These are phyloP conservation scores for Aegypius monachus DNA, from an alignment of 2,113 vertebrate genomes.

Conservation along the genomic window DNA sequence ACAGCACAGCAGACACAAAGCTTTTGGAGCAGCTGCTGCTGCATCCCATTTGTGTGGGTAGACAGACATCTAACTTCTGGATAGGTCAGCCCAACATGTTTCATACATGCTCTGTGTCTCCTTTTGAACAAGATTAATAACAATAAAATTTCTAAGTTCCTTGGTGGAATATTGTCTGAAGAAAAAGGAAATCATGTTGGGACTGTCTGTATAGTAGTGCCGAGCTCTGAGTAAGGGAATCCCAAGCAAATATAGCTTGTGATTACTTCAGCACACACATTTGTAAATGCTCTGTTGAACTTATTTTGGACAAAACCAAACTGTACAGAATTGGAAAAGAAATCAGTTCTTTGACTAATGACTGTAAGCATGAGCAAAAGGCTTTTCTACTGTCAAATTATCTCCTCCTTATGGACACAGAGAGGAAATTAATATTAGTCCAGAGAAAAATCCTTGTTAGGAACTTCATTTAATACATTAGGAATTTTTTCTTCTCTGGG, in stretches of 20 bases:
- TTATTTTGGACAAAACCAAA: constrained; percentile 55
- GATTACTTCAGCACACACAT: constrained; percentile 14
- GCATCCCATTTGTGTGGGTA: background rate
- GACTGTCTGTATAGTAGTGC: background rate
- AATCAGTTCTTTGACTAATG: constrained; percentile 55
- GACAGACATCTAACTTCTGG: background rate
- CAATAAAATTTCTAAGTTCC: background rate
- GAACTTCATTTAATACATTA: constrained; percentile 41
- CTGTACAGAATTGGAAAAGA: constrained; percentile 29
- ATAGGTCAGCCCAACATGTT: background rate
- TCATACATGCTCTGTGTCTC: background rate
- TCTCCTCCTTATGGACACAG: constrained; percentile 37
- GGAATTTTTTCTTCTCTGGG: constrained; percentile 53
- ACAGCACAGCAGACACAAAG: background rate
- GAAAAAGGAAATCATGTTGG: background rate
- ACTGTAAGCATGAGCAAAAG: constrained; percentile 44
- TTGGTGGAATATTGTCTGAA: background rate
- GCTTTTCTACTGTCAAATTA: constrained; percentile 46
- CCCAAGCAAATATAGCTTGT: background rate
- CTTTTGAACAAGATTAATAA: background rate
- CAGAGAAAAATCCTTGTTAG: constrained; percentile 33
- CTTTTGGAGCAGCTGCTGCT: background rate
- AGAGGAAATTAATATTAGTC: constrained; percentile 55
- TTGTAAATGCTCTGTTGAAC: constrained; percentile 48
- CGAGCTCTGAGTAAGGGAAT: background rate